Conservation (phyloP, 2,797 vertebrate species). For the Mycteria americana region DNA sequence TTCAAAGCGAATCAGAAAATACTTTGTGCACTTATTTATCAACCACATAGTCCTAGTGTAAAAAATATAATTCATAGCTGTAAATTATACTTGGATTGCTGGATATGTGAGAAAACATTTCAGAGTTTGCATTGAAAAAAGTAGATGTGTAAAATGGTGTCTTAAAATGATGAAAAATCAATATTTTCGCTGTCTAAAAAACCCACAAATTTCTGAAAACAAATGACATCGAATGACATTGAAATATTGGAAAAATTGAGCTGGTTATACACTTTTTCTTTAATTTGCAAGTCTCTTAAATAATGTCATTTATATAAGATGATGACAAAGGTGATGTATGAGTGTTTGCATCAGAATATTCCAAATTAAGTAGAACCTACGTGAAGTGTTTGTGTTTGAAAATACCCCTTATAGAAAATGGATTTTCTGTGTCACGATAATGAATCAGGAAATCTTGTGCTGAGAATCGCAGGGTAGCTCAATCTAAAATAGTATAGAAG, state of each 20-base stretch:
- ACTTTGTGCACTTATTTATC: not conserved
- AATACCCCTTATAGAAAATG: not conserved
- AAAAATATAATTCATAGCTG: not conserved
- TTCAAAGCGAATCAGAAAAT: not conserved
- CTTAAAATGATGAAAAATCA: not conserved
- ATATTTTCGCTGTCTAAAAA: not conserved
- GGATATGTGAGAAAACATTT: not conserved
- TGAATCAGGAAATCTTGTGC: not conserved
- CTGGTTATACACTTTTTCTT: not conserved
- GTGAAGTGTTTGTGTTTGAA: not conserved
- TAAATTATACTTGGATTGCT: not conserved
- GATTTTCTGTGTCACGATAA: not conserved
- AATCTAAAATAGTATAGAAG: conserved; percentile 11
- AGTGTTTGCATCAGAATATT: conserved; percentile 21
- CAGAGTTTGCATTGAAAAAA: not conserved
- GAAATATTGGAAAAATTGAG: not conserved
- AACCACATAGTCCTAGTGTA: not conserved
- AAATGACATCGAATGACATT: not conserved
- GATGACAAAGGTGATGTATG: not conserved
- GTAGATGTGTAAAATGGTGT: not conserved
- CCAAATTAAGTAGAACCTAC: not conserved
- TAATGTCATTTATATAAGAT: not conserved
- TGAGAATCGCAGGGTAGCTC: not conserved
- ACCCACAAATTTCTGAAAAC: not conserved
- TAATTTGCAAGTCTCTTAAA: not conserved